A percentile compares a stretch with the other conserved stretches of the same genome.
phyloP scores from a whole-genome alignment of 2,113 vertebrate species.

The Bufo gargarizans region DNA sequence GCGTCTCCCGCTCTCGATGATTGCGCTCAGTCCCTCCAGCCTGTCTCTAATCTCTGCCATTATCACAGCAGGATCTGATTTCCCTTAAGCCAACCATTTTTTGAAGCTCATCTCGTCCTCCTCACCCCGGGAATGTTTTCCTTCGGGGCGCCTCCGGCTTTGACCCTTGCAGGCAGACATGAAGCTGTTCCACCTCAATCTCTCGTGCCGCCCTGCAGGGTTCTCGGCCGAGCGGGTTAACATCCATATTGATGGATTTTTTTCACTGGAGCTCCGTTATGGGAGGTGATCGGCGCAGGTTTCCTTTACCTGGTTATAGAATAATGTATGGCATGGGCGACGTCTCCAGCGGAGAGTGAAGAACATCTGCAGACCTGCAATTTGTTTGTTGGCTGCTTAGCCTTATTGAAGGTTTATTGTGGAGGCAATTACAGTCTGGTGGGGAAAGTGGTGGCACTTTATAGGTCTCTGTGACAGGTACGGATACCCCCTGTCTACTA shows the following conservation, averaged over 20 bases:
- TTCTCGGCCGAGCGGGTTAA: not conserved
- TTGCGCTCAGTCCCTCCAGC: conserved; percentile 30
- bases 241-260: not conserved
- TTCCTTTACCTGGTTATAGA: conserved; percentile 22
- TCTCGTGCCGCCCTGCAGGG: not conserved
- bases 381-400: conserved; percentile 23
- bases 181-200: not conserved
- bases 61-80: conserved; percentile 53
- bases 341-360: conserved; percentile 4
- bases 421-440: not conserved
- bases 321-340: not conserved
- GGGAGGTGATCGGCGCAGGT: not conserved
- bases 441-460: conserved; percentile 4
- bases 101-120: not conserved
- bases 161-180: conserved; percentile 9
- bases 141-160: conserved; percentile 4
- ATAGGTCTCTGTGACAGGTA: not conserved
- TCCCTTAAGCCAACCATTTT: conserved; percentile 44
- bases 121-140: conserved; percentile 28
- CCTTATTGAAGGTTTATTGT: conserved; percentile 1
- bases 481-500: not conserved
- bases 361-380: conserved; percentile 30
- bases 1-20: not conserved
- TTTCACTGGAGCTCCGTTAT: not conserved
- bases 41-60: conserved; percentile 43